These are phyloP conservation scores for Wiebesia pumilae DNA, from an alignment of 1,140 invertebrate genomes.

Conservation along the genomic window DNA sequence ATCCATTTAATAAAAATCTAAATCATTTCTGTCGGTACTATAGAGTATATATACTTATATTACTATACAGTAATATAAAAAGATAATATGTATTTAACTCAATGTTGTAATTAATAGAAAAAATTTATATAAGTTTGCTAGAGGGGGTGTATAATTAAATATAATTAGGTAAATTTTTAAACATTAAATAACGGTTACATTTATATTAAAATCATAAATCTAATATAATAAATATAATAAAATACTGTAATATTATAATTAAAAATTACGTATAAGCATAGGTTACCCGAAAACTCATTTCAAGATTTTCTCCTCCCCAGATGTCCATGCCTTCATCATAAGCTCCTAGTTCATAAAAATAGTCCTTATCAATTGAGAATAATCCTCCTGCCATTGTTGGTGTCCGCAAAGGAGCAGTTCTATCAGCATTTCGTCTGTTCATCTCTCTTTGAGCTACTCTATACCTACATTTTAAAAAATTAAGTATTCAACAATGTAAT, in stretches of 20 bases:
- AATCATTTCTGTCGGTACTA: too few relatives aligned
- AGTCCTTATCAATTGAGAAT: slow-evolving; percentile 96
- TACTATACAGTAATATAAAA: too few relatives aligned
- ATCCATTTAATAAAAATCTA: too few relatives aligned
- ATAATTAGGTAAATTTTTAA: background rate
- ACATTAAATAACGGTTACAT: background rate
- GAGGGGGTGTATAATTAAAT: background rate
- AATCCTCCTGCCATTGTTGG: slow-evolving; percentile 99
- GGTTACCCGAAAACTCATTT: slow-evolving; percentile 98
- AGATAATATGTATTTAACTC: too few relatives aligned
- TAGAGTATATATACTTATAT: too few relatives aligned
- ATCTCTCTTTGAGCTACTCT: slow-evolving; percentile 96
- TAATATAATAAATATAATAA: too few relatives aligned
- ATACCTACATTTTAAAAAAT: slow-evolving; percentile 81
- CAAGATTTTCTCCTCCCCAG: slow-evolving; percentile 99
- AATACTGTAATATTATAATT: background rate
- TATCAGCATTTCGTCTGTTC: slow-evolving; percentile 90
- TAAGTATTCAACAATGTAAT: background rate
- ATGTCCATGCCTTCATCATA: slow-evolving; percentile 99
- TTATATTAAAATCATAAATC: background rate
- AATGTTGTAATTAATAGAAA: too few relatives aligned
- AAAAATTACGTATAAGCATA: background rate
- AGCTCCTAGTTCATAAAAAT: slow-evolving; percentile 97
- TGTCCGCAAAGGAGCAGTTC: slow-evolving; percentile 92
- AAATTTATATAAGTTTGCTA: too few relatives aligned